Percentiles rank a stretch among this genome's conserved stretches.
These are phyloP conservation scores for Triplophysa yarkandensis DNA, from an alignment of 2,797 vertebrate species.

Conservation along the genomic window DNA sequence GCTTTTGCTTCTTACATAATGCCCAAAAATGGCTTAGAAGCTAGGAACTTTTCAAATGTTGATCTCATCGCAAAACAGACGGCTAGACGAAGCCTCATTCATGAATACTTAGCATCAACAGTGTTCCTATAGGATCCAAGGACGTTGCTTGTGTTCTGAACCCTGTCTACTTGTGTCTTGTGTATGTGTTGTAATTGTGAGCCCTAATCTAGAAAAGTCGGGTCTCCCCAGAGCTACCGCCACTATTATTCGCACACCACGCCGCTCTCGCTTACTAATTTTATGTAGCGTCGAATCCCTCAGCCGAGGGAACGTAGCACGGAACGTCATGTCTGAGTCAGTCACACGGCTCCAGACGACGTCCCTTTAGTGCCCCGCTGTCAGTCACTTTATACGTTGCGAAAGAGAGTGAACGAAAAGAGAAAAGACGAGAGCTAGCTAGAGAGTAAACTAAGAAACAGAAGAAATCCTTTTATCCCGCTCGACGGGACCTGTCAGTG, in stretches of 20 bases:
- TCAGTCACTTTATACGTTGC: slow-evolving; percentile 55
- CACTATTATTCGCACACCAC: slow-evolving; percentile 60
- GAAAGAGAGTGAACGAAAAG: slow-evolving; percentile 50
- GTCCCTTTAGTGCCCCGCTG: slow-evolving; percentile 58
- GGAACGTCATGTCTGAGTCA: slow-evolving; percentile 46
- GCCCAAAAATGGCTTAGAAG: slow-evolving; percentile 10
- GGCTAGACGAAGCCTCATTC: slow-evolving; percentile 36
- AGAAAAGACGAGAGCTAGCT: slow-evolving; percentile 51
- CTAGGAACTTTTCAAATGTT: slow-evolving; percentile 5
- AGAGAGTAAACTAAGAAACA: slow-evolving; percentile 55
- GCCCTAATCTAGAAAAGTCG: slow-evolving; percentile 68
- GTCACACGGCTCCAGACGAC: slow-evolving; percentile 60
- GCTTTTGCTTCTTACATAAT: slow-evolving; percentile 10
- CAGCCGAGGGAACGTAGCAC: slow-evolving; percentile 61
- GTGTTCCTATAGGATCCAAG: slow-evolving; percentile 49
- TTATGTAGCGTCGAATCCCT: slow-evolving; percentile 57
- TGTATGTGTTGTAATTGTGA: slow-evolving; percentile 63
- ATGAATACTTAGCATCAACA: slow-evolving; percentile 39
- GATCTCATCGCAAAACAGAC: slow-evolving; percentile 18
- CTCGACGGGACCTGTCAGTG: slow-evolving; percentile 63
- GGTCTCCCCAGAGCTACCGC: slow-evolving; percentile 61
- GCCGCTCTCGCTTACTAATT: slow-evolving; percentile 66
- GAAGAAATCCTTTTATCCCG: slow-evolving; percentile 63
- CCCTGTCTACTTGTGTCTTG: slow-evolving; percentile 14
- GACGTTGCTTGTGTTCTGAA: slow-evolving; percentile 19